Percentiles rank a stretch among this genome's conserved stretches.
These are phyloP conservation scores for Drosophila phalerata DNA, from an alignment of 2,888 invertebrate species.

Conservation along the genomic window DNA sequence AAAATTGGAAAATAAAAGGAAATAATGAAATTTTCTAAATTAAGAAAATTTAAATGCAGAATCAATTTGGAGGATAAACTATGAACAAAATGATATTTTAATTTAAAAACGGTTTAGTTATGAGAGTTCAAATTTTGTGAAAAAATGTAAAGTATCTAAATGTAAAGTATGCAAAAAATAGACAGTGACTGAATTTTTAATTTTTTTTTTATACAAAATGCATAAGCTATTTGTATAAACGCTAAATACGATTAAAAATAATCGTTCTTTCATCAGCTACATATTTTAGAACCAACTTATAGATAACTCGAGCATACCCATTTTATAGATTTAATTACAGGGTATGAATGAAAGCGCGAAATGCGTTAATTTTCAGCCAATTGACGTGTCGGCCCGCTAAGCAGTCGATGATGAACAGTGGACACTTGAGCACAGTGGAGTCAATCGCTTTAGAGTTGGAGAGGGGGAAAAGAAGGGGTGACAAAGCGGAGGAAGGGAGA, in stretches of 20 bases:
- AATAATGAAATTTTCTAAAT: no score
- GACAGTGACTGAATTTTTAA: no score
- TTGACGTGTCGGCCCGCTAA: slow-evolving; percentile 59
- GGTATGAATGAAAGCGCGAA: slow-evolving; percentile 72
- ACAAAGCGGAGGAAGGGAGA: background rate
- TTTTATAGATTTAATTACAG: background rate
- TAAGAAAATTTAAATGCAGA: no score
- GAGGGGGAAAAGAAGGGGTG: background rate
- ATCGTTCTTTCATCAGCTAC: accelerated
- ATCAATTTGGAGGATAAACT: no score
- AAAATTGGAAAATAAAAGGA: no score
- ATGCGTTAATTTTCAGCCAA: slow-evolving; percentile 79
- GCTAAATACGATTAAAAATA: background rate
- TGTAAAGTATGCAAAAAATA: no score
- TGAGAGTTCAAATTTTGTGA: no score
- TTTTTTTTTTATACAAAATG: no score
- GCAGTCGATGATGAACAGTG: slow-evolving; percentile 25
- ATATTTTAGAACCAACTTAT: background rate
- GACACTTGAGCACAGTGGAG: background rate
- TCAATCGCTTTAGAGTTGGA: background rate
- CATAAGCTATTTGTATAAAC: background rate
- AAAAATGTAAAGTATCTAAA: no score
- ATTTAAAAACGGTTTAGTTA: no score
- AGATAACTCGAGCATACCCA: background rate
- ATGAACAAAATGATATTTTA: no score